Base-by-base conservation (phyloP, 1,140 invertebrate genomes). In the Rhagoletis zephyria region DNA sequence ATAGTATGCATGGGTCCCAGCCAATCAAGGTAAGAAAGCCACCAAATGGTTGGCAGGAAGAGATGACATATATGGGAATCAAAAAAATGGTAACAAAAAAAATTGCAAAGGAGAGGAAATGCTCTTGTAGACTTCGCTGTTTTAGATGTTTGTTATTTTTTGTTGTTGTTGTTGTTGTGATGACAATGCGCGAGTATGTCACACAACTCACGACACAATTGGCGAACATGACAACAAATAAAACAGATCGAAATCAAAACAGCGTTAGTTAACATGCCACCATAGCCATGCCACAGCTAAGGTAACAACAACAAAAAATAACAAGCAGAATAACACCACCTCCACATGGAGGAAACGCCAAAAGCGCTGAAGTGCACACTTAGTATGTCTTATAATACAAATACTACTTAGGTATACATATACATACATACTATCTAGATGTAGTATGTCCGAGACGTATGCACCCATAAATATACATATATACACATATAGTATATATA, bases 161-260 rank as follows among this genome's bases (percentile, higher is more conserved):
- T 74, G 4, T 48, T 74, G 10, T 74, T 74, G 40, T 45, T 77
- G 42, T 77, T 77, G 70, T 77, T 77, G 48, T 12, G 74, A 81
- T 81, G 48, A 81, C 74, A 59, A 81, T 81, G 74, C 74, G 74
- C 74, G 74, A 81, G 74, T 81, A 81, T 81, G 74, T 81, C 74
- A 81, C 74, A 81, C 74, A 81, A 81, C 74, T 81, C 48, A 56
- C 74, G 74, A 81, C 74, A 81, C 74, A 81, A 81, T 56, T 81
- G 74, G 74, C 74, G 48, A 81, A 81, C 74, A 81, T 81, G 74
- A 81, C 74, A 81, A 81, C 74, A 81, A 81, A 81, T 81, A 81
- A 81, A 81, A 56, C 74, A 81, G 74, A 81, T 81, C 74, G 74
- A 59, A 81, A 81, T 81, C 74, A 81, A 81, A 81, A 81, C 74